These are phyloP conservation scores for Lycocerus yunnanus DNA, from an alignment of 2,888 invertebrate genomes.

Conservation along the genomic window DNA sequence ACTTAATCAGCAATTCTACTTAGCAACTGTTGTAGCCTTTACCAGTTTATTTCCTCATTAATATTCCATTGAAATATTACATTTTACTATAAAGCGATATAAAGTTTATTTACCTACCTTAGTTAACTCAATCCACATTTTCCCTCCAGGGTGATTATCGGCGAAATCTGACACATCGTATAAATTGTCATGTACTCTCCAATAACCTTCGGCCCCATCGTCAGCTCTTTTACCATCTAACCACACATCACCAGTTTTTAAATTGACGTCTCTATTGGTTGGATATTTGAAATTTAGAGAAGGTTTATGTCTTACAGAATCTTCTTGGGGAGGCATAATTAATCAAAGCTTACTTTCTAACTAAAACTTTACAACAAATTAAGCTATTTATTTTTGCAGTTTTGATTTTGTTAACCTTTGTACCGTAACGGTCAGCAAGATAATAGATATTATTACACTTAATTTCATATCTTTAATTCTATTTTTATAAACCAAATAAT, in stretches of 20 bases:
- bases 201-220: slow-evolving; percentile 75
- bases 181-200: slow-evolving; percentile 75
- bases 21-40: too few relatives aligned
- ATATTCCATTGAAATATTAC: too few relatives aligned
- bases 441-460: background rate
- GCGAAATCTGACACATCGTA: slow-evolving; percentile 85
- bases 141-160: slow-evolving; percentile 82
- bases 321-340: background rate
- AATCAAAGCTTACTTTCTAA: background rate
- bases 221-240: slow-evolving; percentile 66
- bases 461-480: too few relatives aligned
- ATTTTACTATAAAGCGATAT: too few relatives aligned
- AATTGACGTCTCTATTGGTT: slow-evolving; percentile 9
- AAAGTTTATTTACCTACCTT: slow-evolving; percentile 66
- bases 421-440: background rate
- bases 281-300: slow-evolving; percentile 20
- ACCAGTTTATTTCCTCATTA: too few relatives aligned
- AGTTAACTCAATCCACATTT: slow-evolving; percentile 71
- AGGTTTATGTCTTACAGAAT: background rate
- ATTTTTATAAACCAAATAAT: background rate
- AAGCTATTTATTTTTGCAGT: background rate
- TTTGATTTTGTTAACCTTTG: background rate
- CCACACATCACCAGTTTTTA: slow-evolving; percentile 55
- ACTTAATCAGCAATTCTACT: too few relatives aligned
- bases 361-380: background rate